phyloP scores from a whole-genome alignment of 2,888 invertebrate genomes.

The Notocelia uddmanniana region DNA sequence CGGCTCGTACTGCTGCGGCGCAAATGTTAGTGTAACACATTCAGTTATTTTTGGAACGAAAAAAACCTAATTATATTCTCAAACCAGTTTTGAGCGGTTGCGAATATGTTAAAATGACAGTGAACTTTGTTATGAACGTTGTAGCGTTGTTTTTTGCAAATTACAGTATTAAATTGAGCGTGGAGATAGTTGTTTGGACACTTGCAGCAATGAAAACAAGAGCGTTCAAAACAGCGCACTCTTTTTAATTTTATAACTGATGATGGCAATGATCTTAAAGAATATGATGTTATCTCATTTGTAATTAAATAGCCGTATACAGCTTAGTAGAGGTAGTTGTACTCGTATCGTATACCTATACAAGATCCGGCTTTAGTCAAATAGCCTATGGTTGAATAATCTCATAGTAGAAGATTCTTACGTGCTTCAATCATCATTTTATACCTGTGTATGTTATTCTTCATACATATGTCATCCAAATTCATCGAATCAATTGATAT shows the following conservation, averaged over 20 bases:
- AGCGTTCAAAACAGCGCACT: conserved; percentile 23
- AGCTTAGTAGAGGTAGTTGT: too few relatives aligned
- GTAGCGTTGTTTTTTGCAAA: conserved; percentile 20
- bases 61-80: conserved; percentile 47
- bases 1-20: conserved; percentile 1
- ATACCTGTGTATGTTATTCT: too few relatives aligned
- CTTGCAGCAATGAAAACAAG: conserved; percentile 39
- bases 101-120: neutral
- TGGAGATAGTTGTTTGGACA: conserved; percentile 45
- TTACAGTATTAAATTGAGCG: conserved; percentile 7
- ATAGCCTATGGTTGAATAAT: too few relatives aligned
- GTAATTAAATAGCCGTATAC: too few relatives aligned
- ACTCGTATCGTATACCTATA: too few relatives aligned
- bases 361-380: too few relatives aligned
- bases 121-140: neutral
- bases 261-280: too few relatives aligned
- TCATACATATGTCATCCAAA: too few relatives aligned
- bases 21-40: conserved; percentile 42
- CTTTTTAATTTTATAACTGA: conserved; percentile 5
- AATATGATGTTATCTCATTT: too few relatives aligned
- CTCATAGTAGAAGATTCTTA: too few relatives aligned
- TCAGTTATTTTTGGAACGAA: conserved; percentile 47
- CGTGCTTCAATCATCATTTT: too few relatives aligned
- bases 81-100: conserved; percentile 42
- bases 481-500: too few relatives aligned